Conservation (phyloP, 2,888 invertebrate species). For the Cyclophora albipunctata region DNA sequence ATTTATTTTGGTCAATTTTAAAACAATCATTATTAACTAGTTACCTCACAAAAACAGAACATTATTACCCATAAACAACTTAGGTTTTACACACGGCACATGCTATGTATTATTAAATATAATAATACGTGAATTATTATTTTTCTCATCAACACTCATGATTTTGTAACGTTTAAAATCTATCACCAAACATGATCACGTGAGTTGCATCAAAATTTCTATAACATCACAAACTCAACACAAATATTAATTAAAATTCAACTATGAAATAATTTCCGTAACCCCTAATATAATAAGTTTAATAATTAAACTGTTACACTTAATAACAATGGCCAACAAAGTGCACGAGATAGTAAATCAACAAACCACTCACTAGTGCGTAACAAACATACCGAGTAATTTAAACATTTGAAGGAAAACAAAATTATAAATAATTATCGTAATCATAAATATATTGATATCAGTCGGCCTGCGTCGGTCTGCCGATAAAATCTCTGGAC, state of each 20-base stretch:
- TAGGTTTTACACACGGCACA: constrained; percentile 28
- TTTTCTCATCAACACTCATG: not conserved
- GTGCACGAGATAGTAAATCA: constrained; percentile 55
- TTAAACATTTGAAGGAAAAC: constrained; percentile 18
- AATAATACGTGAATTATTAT: not conserved
- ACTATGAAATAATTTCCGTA: constrained; percentile 52
- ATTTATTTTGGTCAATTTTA: constrained; percentile 73
- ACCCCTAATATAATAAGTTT: constrained; percentile 58
- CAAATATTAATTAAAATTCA: constrained; percentile 33
- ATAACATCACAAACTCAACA: constrained; percentile 51
- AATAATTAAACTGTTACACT: constrained; percentile 44
- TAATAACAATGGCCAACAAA: constrained; percentile 60
- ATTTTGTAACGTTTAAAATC: constrained; percentile 32
- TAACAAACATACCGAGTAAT: constrained; percentile 48
- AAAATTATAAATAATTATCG: constrained; percentile 16
- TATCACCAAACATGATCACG: constrained; percentile 70
- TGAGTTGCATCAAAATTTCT: constrained; percentile 67
- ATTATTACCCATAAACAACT: constrained; percentile 39
- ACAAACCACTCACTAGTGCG: constrained; percentile 61
- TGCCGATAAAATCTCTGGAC: constrained; percentile 22
- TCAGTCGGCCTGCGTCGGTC: constrained; percentile 22
- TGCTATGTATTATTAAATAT: constrained; percentile 7
- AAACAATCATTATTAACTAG: constrained; percentile 60
- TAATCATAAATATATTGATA: constrained; percentile 16
- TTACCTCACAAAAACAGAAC: constrained; percentile 63